Conservation (phyloP, 1,140 invertebrate species). For the Drosophila pachea region DNA sequence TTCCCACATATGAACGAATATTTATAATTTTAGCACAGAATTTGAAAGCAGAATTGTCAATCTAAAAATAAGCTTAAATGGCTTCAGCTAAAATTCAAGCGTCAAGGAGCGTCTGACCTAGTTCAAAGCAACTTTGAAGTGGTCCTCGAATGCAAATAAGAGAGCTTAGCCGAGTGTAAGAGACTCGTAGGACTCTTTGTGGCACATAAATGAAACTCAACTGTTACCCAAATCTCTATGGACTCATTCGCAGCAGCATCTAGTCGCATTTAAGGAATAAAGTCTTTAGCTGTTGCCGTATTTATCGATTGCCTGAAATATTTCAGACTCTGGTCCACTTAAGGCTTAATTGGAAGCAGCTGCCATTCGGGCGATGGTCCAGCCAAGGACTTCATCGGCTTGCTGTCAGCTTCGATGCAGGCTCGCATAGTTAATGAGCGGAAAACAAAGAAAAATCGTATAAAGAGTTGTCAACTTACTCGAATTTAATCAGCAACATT, state of each 20-base stretch:
- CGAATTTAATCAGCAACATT: constrained; percentile 73
- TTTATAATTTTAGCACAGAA: constrained; percentile 48
- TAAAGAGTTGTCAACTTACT: constrained; percentile 65
- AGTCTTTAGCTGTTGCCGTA: too few relatives aligned
- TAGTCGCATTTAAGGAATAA: too few relatives aligned
- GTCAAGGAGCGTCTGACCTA: not conserved
- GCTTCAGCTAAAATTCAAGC: not conserved
- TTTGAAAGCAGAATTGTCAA: constrained; percentile 14
- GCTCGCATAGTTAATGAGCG: constrained; percentile 2
- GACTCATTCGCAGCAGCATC: too few relatives aligned
- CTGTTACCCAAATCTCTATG: too few relatives aligned
- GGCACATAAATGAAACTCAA: too few relatives aligned
- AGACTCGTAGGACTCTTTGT: too few relatives aligned
- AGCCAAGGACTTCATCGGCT: not conserved
- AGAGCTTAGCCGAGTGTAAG: too few relatives aligned
- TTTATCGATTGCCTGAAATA: too few relatives aligned
- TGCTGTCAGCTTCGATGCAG: not conserved
- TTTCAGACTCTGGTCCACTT: too few relatives aligned
- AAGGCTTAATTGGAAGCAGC: too few relatives aligned
- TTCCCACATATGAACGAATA: constrained; percentile 16
- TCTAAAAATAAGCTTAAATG: not conserved
- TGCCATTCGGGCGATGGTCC: too few relatives aligned
- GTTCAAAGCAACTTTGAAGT: not conserved
- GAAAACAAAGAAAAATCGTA: constrained; percentile 2
- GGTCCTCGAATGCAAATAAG: not conserved